Base-by-base conservation (phyloP, 2,888 invertebrate genomes). In the Campopleginae sp. region DNA sequence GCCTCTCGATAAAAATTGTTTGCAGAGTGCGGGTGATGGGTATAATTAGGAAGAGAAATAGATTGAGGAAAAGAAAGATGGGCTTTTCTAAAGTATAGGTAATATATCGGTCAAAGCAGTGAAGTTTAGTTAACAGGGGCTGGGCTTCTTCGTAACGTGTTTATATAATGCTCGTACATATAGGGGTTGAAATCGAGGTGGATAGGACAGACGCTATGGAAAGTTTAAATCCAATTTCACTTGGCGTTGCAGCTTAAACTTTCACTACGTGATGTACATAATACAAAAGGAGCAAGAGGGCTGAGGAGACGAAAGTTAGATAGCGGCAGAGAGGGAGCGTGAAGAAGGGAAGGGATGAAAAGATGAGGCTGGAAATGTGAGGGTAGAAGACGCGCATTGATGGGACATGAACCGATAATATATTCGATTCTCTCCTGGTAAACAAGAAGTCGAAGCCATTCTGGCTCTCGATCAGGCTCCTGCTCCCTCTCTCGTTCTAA, bases 181-280 rank as follows among this genome's bases (percentile, higher is more conserved):
- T 44, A 27, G 14, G 71, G 77, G 70, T 58, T 65, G 38, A 68
- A 68, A 78, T 68, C 51, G 74, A 76, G 74, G 74, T 51, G 77
- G 77, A 65, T 66, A 72, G 42, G 58, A 74, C 79, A 80, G 82
- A 74, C 19, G 81, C 66, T 63, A 48, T 27, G 70, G 44, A 85
- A 87, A 87, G 85, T 88, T 88, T 87, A 74, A 88, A 87, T 88
- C 84, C 85, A 87, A 86, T 88, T 88, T 87, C 80, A 70, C 78
- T 79, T 58, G 66, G 71, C 51, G 74, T 58, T 75, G 63, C 63
- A 51, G 74, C 54, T 61, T 70, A 81, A 81, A 81, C 84, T 85
- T 74, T 74, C 74, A n/a, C 77, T 72, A 54, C 74, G 81, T 66
- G 72, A 54, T 66, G 44, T 46, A 72, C 71, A n/a, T 78, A 78